Conservation (phyloP, 2,888 invertebrate genomes). For the Aporophyla nigra region DNA sequence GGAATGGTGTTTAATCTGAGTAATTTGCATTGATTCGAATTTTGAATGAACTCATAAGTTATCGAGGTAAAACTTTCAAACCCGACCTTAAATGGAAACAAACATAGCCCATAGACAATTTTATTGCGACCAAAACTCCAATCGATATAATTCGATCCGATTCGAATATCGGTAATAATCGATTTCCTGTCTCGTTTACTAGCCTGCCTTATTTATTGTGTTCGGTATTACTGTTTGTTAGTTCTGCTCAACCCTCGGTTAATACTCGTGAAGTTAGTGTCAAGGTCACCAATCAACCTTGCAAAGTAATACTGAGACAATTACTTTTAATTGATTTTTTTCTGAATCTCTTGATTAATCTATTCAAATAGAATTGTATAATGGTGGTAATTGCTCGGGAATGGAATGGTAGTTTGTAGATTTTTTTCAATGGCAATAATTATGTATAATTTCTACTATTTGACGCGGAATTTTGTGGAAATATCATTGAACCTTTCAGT, state of each 20-base stretch:
- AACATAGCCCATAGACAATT: conserved; percentile 35
- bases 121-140: conserved; percentile 9
- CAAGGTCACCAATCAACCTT: conserved; percentile 68
- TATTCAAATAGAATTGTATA: conserved; percentile 60
- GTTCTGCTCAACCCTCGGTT: conserved; percentile 63
- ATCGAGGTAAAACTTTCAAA: conserved; percentile 10
- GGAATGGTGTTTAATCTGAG: not conserved
- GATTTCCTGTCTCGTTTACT: conserved; percentile 62
- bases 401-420: conserved; percentile 37
- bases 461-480: not conserved
- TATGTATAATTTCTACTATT: not conserved
- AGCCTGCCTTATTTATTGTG: conserved; percentile 46
- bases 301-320: conserved; percentile 59
- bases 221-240: conserved; percentile 51
- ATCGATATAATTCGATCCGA: conserved; percentile 55
- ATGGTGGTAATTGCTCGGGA: conserved; percentile 44
- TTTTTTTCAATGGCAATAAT: conserved; percentile 39
- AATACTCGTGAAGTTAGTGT: conserved; percentile 69
- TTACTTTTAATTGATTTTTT: conserved; percentile 63
- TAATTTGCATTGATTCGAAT: conserved; percentile 14
- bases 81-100: conserved; percentile 1
- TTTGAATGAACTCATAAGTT: not conserved
- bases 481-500: not conserved
- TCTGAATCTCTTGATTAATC: conserved; percentile 46
- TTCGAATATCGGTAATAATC: conserved; percentile 60